These are phyloP conservation scores for Zeuzera pyrina DNA, from an alignment of 2,888 invertebrate species.

Conservation along the genomic window DNA sequence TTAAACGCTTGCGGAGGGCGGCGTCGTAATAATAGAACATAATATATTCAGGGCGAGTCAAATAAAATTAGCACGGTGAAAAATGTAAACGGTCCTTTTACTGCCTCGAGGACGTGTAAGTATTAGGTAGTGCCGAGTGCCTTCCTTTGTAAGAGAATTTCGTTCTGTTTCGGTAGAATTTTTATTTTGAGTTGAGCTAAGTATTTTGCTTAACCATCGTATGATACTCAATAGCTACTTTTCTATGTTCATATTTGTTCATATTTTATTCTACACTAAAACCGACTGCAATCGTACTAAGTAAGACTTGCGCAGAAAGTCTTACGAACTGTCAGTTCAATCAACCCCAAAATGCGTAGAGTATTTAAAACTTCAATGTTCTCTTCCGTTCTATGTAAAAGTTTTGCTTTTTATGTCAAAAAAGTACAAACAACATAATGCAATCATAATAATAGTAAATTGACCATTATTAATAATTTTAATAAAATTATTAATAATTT, in stretches of 20 bases:
- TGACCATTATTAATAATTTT: no score
- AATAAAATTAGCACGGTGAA: constrained; percentile 73
- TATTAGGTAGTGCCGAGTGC: constrained; percentile 39
- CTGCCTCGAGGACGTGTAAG: constrained; percentile 61
- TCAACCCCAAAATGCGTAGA: no score
- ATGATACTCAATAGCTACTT: no score
- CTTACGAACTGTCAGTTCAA: no score
- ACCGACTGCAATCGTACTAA: no score
- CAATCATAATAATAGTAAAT: no score
- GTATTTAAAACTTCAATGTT: constrained; percentile 22
- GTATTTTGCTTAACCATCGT: constrained; percentile 14
- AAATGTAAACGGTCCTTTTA: constrained; percentile 69
- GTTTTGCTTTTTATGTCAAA: constrained; percentile 33
- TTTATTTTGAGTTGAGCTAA: constrained; percentile 2
- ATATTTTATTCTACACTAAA: no score
- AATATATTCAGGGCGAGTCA: constrained; percentile 71
- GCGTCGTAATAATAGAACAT: constrained; percentile 63
- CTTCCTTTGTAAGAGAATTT: constrained; percentile 32
- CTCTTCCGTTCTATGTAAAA: constrained; percentile 22
- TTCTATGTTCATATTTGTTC: no score
- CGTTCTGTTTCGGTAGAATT: constrained; percentile 9
- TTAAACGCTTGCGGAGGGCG: constrained; percentile 55
- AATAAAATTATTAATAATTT: no score
- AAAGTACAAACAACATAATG: no score
- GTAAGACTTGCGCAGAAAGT: no score